Evolutionary conservation across 2,113 vertebrate species (phyloP), one percentile per base, ranked within the genome.

Genomic region (Brachyhypopomus occidentalis): DNA sequence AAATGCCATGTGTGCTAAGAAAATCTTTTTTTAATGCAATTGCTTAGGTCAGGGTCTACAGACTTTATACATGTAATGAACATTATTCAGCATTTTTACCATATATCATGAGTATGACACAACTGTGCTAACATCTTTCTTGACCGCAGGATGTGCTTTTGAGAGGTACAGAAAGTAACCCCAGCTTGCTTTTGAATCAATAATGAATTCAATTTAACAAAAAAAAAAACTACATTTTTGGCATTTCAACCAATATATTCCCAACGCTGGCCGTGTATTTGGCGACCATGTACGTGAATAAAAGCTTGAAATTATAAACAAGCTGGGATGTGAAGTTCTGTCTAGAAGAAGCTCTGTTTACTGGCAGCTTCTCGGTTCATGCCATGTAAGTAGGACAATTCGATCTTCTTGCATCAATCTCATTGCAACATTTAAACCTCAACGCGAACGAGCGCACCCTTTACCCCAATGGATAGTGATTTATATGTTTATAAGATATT

Each of bases 321-420:
- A 36, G 55, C 52, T 0, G 60, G 64, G n/a, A 17, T 19, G 41
- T 41, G 66, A 70, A 60, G 58, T 59, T 41, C 23, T 67, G 3
- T 58, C 23, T 19, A 4, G n/a, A 23, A 34, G 23, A 48, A 67
- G 60, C 22, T 7, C 52, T 59, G 22, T 76, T 76, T 67, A 66
- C 30, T 70, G 73, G 45, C 73, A 7, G 45, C 19, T 23, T n/a
- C n/a, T 3, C 22, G 27, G 63, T 81, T 76, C 41, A 48, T 70
- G 22, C 12, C 67, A 36, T 30, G 66, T 36, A 36, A 58, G 38
- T 52, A 62, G 71, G 23, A 80, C 71, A 74, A 74, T 74, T 64
- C 70, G 34, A 27, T 55, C 41, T 7, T 72, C 52, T 25, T 64
- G 23, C 66, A 41, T 52, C 45, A 52, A 14, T 7, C 12, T 67